phyloP scores from a whole-genome alignment of 2,888 invertebrate genomes.

The Trisateles emortualis region DNA sequence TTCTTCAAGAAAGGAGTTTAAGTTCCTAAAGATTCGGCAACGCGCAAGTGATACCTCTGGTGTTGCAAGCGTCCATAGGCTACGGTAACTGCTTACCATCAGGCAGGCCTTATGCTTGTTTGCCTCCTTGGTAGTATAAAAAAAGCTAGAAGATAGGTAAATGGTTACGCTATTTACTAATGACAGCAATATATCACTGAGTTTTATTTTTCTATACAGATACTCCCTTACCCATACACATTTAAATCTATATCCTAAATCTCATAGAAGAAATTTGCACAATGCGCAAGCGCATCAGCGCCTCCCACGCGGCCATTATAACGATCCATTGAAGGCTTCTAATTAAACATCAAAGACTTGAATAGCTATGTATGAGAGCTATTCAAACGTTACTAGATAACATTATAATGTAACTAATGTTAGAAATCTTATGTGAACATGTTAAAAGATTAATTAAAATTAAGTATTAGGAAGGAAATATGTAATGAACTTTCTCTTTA shows the following conservation, averaged over 20 bases:
- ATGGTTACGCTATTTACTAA: no score
- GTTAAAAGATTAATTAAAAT: constrained; percentile 56
- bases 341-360: constrained; percentile 69
- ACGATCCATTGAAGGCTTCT: constrained; percentile 75
- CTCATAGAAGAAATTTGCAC: constrained; percentile 40
- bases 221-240: background rate
- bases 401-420: constrained; percentile 66
- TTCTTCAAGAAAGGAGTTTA: no score
- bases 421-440: constrained; percentile 56
- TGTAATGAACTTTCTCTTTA: constrained; percentile 11
- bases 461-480: constrained; percentile 19
- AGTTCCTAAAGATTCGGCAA: no score
- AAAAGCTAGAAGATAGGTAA: no score
- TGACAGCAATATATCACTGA: no score
- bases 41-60: no score
- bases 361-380: constrained; percentile 70
- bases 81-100: no score
- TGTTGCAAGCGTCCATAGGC: no score
- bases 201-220: no score
- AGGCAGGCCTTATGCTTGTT: no score
- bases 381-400: constrained; percentile 77
- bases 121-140: no score
- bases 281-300: constrained; percentile 49
- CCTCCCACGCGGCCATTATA: constrained; percentile 67
- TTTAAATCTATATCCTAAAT: constrained; percentile 29